Percentiles rank a stretch among this genome's conserved stretches.
These are phyloP conservation scores for Chelonoidis abingdonii DNA, from an alignment of 2,113 vertebrate genomes.

Conservation along the genomic window DNA sequence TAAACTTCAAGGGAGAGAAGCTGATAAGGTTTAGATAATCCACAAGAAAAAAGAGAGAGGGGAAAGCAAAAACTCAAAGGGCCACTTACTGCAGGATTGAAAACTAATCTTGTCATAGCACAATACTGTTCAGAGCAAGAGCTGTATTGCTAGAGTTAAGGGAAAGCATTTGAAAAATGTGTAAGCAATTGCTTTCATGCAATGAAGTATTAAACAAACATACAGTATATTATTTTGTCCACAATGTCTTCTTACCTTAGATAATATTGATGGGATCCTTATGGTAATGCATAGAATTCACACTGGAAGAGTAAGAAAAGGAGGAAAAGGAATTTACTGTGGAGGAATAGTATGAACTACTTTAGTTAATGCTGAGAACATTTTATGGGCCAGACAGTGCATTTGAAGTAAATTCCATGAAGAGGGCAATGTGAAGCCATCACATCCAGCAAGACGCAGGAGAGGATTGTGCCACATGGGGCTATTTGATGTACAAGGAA, in stretches of 20 bases:
- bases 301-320: neutral
- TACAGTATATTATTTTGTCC: neutral
- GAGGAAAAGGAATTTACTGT: neutral
- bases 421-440: neutral
- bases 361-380: neutral
- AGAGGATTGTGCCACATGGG: too few species aligned
- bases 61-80: neutral
- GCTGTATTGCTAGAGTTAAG: neutral
- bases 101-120: neutral
- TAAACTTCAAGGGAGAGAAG: slow-evolving; percentile 42
- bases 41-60: neutral
- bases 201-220: neutral
- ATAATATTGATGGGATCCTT: neutral
- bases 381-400: neutral
- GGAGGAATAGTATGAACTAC: neutral
- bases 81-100: slow-evolving; percentile 42
- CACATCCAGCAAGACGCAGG: neutral
- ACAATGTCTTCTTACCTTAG: neutral
- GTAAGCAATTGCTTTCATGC: neutral
- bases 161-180: neutral
- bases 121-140: neutral
- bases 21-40: slow-evolving; percentile 56
- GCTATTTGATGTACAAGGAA: neutral
- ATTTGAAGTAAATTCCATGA: neutral
- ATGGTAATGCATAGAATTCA: neutral